Base-by-base conservation (phyloP, 2,797 vertebrate species). In the Microtus obscurus region DNA sequence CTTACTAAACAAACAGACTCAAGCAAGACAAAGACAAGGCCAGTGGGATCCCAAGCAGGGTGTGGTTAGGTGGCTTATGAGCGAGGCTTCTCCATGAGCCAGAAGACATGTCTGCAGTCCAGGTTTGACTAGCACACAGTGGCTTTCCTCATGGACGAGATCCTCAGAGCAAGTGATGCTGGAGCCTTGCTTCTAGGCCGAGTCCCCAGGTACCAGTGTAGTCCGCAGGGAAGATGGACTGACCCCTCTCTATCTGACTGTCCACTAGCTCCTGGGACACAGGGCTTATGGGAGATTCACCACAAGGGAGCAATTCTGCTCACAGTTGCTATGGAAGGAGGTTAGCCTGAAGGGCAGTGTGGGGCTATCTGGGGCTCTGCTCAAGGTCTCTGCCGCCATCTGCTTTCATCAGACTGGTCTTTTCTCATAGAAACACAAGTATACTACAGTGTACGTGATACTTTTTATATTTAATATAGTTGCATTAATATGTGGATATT, bases 221-320 rank as follows among this genome's bases (percentile, higher is more conserved):
- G 71, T 61, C 37, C 25, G n/a, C 74, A 13, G 45, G 12, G n/a
- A 73, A 48, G 51, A 51, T 37, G 40, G 7, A 9, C 37, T 6
- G 1, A 34, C 25, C 25, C 69, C 10, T 14, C 3, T 48, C 59
- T 73, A 34, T 51, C 0, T 23, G 27, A 27, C 0, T 0, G 31
- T 21, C 48, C 79, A 19, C 14, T 43, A 31, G 17, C 67, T 80
- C 69, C 40, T 29, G 29, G 23, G 71, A 80, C 45, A 37, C n/a
- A n/a, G 23, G 21, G 6, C 25, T 37, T n/a, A 13, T 1, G 0
- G 43, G 90, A 27, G 51, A 12, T 25, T 48, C 4, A 0, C 29
- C 27, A 16, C 4, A 48, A 79, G 0, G 51, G 0, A 17, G n/a
- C 0, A 4, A 6, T 51, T 65, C 91, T 17, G 14, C 79, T 87